Evolutionary conservation across 1,140 invertebrate species (phyloP).

Genomic region (Drosophila albomicans): DNA sequence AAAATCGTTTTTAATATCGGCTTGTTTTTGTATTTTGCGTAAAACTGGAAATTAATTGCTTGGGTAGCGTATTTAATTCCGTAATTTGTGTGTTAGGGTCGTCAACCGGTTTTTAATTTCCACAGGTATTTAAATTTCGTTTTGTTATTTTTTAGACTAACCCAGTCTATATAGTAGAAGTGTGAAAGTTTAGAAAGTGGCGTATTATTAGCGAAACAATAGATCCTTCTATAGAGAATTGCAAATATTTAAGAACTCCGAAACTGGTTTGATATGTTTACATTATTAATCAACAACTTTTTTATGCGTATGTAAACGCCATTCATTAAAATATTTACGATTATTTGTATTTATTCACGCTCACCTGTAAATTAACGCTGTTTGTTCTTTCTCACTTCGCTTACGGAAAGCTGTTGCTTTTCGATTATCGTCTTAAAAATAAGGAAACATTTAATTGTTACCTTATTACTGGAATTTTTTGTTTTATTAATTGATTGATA

Average conservation of each 20-base stretch:
- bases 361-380: constrained; percentile 6
- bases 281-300: neutral
- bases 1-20: constrained; percentile 31
- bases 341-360: constrained; percentile 22
- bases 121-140: neutral
- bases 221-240: constrained; percentile 3
- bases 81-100: constrained; percentile 16
- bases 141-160: neutral
- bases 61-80: constrained; percentile 15
- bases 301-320: neutral
- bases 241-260: neutral
- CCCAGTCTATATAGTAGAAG: neutral
- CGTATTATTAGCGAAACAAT: neutral
- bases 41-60: constrained; percentile 25
- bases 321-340: constrained; percentile 24
- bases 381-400: neutral
- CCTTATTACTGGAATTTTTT: neutral
- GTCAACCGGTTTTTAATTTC: constrained; percentile 10
- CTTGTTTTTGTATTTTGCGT: constrained; percentile 4
- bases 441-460: constrained; percentile 3
- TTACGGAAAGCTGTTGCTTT: neutral
- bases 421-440: neutral
- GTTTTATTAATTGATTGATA: neutral
- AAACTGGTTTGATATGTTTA: constrained; percentile 17
- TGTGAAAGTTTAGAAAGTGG: neutral